Evolutionary conservation across 2,797 vertebrate genomes (phyloP).

Genomic region (Phoeniculus purpureus): DNA sequence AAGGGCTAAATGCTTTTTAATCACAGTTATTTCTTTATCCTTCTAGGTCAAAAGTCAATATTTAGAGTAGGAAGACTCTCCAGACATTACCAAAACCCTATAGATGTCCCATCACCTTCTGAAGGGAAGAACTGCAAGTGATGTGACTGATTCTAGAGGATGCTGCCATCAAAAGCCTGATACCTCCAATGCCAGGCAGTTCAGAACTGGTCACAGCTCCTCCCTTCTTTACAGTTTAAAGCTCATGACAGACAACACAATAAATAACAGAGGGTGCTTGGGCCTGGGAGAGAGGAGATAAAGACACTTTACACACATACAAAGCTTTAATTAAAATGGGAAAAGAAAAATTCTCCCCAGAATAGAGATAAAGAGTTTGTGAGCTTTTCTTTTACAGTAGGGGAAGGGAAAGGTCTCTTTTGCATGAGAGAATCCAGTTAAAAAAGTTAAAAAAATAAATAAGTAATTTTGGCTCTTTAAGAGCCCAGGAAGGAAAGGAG

Average conservation of each 20-base stretch:
- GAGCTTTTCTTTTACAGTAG: not conserved
- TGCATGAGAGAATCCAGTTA: too few species aligned
- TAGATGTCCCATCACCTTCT: not conserved
- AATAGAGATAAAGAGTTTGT: not conserved
- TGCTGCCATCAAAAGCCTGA: not conserved
- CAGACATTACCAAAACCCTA: not conserved
- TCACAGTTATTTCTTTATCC: not conserved
- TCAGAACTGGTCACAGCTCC: not conserved
- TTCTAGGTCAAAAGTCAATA: not conserved
- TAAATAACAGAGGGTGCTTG: fast-evolving
- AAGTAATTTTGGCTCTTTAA: not conserved
- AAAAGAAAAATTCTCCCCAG: not conserved
- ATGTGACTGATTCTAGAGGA: not conserved
- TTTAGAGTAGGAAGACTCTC: not conserved
- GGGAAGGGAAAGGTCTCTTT: not conserved
- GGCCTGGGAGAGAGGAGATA: not conserved
- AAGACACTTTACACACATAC: fast-evolving
- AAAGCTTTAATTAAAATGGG: not conserved
- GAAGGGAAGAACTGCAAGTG: not conserved
- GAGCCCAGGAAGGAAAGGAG: not conserved
- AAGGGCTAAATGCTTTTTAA: not conserved
- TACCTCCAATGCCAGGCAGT: not conserved
- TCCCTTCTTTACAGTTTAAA: not conserved
- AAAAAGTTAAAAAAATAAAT: not conserved
- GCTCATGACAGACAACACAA: not conserved